phyloP scores from a whole-genome alignment of 2,113 vertebrate genomes.

The Steatornis caripensis region DNA sequence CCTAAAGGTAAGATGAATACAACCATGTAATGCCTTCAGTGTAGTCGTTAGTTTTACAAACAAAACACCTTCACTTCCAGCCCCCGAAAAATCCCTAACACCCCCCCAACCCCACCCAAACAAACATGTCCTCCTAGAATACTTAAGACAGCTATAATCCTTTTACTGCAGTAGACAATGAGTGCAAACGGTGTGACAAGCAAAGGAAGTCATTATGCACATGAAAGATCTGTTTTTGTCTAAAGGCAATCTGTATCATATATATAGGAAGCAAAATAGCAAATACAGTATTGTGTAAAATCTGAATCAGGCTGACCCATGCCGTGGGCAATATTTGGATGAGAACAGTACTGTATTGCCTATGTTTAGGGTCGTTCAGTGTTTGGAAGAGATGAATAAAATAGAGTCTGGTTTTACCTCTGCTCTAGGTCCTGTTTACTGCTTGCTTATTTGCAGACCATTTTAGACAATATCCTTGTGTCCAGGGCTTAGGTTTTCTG shows the following conservation, averaged over 20 bases:
- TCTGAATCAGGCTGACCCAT: not conserved
- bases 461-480: not conserved
- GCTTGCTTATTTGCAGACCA: not conserved
- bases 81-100: not conserved
- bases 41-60: not conserved
- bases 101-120: not conserved
- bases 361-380: not conserved
- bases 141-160: not conserved
- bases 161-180: not conserved
- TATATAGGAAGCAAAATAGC: not conserved
- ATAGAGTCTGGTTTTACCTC: not conserved
- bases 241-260: not conserved
- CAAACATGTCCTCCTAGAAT: not conserved
- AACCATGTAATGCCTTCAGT: not conserved
- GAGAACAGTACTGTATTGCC: not conserved
- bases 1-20: slow-evolving; percentile 68
- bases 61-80: rapidly evolving
- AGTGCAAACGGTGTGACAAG: not conserved
- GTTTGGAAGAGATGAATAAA: not conserved
- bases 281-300: not conserved
- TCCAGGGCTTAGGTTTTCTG: not conserved
- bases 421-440: not conserved
- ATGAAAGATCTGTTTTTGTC: not conserved
- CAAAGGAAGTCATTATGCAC: not conserved
- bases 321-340: not conserved